Conservation (phyloP, 2,113 vertebrate genomes). For the Daboia siamensis region DNA sequence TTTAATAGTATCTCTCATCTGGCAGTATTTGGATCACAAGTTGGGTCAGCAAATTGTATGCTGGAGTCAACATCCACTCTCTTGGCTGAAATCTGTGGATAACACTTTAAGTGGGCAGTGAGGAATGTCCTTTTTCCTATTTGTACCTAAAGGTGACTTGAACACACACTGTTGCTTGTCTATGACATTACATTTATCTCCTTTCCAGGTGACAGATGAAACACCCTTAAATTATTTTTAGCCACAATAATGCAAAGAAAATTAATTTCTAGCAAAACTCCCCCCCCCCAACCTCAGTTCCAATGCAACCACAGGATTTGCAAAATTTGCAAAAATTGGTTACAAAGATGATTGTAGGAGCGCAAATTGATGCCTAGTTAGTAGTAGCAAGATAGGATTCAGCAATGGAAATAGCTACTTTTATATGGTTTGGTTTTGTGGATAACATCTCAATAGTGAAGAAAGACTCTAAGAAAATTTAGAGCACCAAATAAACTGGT, state of each 20-base stretch:
- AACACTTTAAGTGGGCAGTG: background rate
- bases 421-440: background rate
- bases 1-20: background rate
- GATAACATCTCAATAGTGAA: background rate
- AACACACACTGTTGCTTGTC: background rate
- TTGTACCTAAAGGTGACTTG: background rate
- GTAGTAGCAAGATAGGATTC: background rate
- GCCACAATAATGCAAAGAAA: background rate
- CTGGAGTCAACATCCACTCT: background rate
- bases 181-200: background rate
- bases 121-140: background rate
- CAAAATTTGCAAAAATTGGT: background rate
- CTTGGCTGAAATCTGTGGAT: background rate
- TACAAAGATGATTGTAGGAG: background rate
- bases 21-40: background rate
- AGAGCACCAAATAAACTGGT: background rate
- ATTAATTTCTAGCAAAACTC: background rate
- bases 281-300: background rate
- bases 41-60: background rate
- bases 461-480: background rate
- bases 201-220: background rate
- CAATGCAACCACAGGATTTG: background rate
- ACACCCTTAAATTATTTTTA: background rate
- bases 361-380: background rate
- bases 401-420: background rate